Base-by-base conservation (phyloP, 2,113 vertebrate genomes). In the Antechinus flavipes region DNA sequence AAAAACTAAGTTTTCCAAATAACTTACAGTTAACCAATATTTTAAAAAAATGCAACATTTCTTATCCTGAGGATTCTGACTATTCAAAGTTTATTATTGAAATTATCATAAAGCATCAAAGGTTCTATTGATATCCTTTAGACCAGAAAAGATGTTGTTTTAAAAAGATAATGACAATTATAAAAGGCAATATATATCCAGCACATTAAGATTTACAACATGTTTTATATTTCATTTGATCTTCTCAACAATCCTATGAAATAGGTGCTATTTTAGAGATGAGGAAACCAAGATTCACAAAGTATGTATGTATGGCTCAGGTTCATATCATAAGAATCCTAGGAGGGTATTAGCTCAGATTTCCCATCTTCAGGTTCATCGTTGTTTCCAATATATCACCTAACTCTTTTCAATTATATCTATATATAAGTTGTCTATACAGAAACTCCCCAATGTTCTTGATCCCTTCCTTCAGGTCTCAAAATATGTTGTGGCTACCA, bases 1-100 rank as follows among this genome's bases (percentile, higher is more conserved):
- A 84, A n/a, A 76, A 19, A 76, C 0, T 47, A n/a, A 19, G 3
- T 68, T 68, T 68, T 68, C 61, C 30, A n/a, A 90, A 93, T 95
- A 53, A 61, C 93, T 53, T 24, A 91, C 27, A 61, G 54, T 93
- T 94, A 93, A 94, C 91, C 92, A 92, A 96, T 54, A 93, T 94
- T 95, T 90, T 93, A 91, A 91, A 93, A 27, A 95, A 92, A 58
- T 27, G 30, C 92, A 90, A 89, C 47, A 93, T 49, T n/a, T 54
- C 95, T 96, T 93, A 25, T 54, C 84, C 52, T 53, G 46, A 94
- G 91, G 24, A 23, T 91, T 93, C 76, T 89, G 91, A 96, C 94
- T 95, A 94, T 50, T 96, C 93, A 94, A 46, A 89, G 26, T 19
- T 54, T 90, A 93, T 35, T 68, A 11, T 68, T 92, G 61, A 91